These are phyloP conservation scores for Pomacea canaliculata DNA, from an alignment of 2,888 invertebrate genomes.

Conservation along the genomic window DNA sequence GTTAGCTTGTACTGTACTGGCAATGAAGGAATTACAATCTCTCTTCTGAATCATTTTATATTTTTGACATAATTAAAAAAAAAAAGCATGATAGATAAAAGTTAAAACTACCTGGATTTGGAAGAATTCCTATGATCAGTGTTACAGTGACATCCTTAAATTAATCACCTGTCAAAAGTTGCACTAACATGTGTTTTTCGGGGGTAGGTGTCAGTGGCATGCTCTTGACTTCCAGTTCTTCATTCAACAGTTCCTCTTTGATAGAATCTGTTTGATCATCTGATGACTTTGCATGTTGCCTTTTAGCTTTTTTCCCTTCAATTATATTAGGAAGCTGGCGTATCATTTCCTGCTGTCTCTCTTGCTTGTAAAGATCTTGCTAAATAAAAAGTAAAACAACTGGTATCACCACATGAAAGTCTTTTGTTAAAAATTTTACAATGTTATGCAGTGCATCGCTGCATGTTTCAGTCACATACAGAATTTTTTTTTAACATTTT, in stretches of 20 bases:
- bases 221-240: constrained; percentile 75
- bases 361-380: constrained; percentile 62
- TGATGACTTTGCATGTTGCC: constrained; percentile 74
- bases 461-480: no score
- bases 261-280: constrained; percentile 27
- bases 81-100: no score
- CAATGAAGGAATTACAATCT: no score
- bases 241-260: constrained; percentile 35
- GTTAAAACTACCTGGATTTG: no score
- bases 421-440: background rate
- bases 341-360: constrained; percentile 71
- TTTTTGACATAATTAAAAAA: no score
- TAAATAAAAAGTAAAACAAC: constrained; percentile 32
- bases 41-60: no score
- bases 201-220: constrained; percentile 76
- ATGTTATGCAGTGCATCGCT: no score
- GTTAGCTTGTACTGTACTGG: no score
- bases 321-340: constrained; percentile 81
- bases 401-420: background rate
- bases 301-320: constrained; percentile 76
- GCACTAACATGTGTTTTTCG: constrained; percentile 72
- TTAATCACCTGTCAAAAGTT: constrained; percentile 76
- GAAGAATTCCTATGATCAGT: no score
- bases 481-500: no score
- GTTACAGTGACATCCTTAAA: no score